Base-by-base conservation (phyloP, 53 echinoderm and acorn worm genomes). In the Zoroaster sp. region DNA sequence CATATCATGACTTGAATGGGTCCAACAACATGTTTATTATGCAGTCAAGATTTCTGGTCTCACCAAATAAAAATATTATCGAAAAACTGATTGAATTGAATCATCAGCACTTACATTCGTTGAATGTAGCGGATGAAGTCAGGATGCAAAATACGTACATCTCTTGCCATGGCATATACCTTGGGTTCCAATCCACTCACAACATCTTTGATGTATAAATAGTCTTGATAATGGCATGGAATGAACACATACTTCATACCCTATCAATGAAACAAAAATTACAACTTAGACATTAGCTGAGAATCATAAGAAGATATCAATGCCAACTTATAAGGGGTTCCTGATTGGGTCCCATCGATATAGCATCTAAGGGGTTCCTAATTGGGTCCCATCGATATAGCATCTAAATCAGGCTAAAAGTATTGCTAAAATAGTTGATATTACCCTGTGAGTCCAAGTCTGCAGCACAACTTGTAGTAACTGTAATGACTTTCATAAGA, bases 41-140 rank as follows among this genome's bases (percentile, higher is more conserved):
- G 49, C 49, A 47, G 14, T 10, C 14, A 47, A 47, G 14, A 90
- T 92, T 90, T 28, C 94, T 94, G 75, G 3, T 10, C 49, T 10
- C 8, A 47, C 49, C 8, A 47, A 10, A 65, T 3, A 8, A 69
- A 69, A 69, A 34, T 69, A 9, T 34, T n/a, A n/a, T 69, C 36
- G 8, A 69, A 3, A 69, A 69, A 33, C 36, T 17, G 33, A 18
- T 28, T 5, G 7, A 46, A 46, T 46, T 46, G 46, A 12, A 12
- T 12, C 46, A 6, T 83, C 89, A 89, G 12, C 4, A 93, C 98
- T 97, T 78, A 95, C 95, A 94, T 75, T 94, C 94, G 94, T 25
- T 96, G 96, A 42, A 89, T 45, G 55, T 96, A 96, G 86, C 96
- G 85, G 75, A 93, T 91, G 72, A 96, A 96, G 66, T 96, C 96